Base-by-base conservation (phyloP, 2,888 invertebrate species). In the Tromatobia lineatoria region DNA sequence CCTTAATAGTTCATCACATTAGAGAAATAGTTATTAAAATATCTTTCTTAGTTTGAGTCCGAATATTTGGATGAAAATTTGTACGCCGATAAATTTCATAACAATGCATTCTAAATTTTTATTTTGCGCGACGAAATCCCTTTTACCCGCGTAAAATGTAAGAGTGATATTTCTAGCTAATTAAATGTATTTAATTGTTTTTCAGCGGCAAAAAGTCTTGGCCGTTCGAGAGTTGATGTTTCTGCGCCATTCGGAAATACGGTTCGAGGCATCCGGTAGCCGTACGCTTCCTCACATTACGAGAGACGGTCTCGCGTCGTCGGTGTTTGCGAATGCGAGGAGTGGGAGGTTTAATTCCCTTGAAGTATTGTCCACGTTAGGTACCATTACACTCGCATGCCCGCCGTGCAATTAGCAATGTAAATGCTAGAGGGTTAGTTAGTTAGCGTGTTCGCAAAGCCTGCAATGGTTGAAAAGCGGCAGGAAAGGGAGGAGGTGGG, bases 361-460 rank as follows among this genome's bases (percentile, higher is more conserved):
- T 87, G 89, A 91, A 91, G 90, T 91, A 91, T 91, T 91, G 91
- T 92, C 89, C 89, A 89, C 91, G 91, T 92, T 91, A 91, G 90
- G 88, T 90, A 90, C 90, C 91, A 92, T 92, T 91, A 91, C 91
- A 91, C 88, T 92, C 90, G 88, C 90, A 90, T 90, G 91, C 87
- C 88, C 89, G 89, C 87, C 91, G 89, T 87, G 91, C 93, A 93
- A 93, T 93, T 93, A 93, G 93, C 93, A 93, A 93, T 93, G 93
- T 93, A 93, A 93, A 93, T 93, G 92, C 89, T 88, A 57, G 69
- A 57, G 90, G 92, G 87, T 93, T 93, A 92, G 93, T 93, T 93
- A 92, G 92, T 92, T 92, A 90, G 93, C 93, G 91, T 93, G 92
- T 92, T 92, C 89, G 91, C 74, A 91, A 90, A 91, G 90, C 89